Evolutionary conservation across 2,888 invertebrate species (phyloP), one percentile per base, ranked within the genome.

Genomic region (Sminthurinus aureus): DNA sequence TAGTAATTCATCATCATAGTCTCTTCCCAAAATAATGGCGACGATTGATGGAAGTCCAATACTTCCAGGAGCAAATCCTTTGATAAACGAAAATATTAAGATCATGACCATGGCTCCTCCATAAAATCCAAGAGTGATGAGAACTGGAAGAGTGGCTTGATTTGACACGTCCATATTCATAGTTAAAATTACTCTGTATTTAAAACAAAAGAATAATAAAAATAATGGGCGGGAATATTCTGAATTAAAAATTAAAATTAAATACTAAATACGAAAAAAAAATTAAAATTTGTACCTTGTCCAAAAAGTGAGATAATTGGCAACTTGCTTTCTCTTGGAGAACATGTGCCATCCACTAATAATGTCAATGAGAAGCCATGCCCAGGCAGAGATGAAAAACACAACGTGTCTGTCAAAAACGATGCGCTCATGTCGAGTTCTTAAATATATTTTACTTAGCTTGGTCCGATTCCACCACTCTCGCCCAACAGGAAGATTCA

Each of bases 271-370:
- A 12, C 58, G 58, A 38, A 38, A 4, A 38, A 38, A 4, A n/a
- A 64, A 13, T 64, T 64, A 9, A n/a, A n/a, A 2, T 2, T 22
- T 22, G n/a, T 76, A 82, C 82, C 51, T 64, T 15, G 18, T 38
- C 82, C 82, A 82, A 51, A 82, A 82, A 66, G 67, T 82, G 3
- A 82, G 58, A 22, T 77, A 82, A 18, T 76, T 77, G 52, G 69
- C 71, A 20, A 77, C 52, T 1, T 0, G 18, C 12, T 66, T 1
- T 13, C 77, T 66, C 15, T 51, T 8, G 2, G 13, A n/a, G n/a
- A 26, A 52, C 4, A 82, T 26, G 24, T 58, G n/a, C 82, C 82
- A 82, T 13, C 82, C 82, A 26, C 82, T 82, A 12, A 82, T 3
- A 69, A 82, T 24, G n/a, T 76, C 69, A 22, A 69, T 77, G 4